Conservation (phyloP, 2,888 invertebrate genomes). For the Glaucopsyche alexis region DNA sequence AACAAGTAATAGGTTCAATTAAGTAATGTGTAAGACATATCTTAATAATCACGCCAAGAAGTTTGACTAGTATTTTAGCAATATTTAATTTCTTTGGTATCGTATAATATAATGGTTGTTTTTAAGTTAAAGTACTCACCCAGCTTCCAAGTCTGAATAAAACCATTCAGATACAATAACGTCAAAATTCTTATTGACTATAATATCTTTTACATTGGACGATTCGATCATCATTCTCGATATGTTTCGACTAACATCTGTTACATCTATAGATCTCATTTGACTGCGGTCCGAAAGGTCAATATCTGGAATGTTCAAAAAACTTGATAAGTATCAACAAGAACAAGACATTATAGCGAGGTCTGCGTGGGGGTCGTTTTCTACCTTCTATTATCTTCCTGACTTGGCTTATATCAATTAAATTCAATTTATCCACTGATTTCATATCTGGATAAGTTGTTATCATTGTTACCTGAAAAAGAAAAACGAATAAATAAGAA, state of each 20-base stretch:
- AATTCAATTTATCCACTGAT: background rate
- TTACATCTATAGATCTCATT: slow-evolving; percentile 38
- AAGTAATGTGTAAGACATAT: too few species aligned
- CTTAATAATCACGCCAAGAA: too few species aligned
- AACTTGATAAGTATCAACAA: too few species aligned
- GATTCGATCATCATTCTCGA: slow-evolving; percentile 40
- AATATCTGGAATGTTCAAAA: background rate
- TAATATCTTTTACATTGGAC: background rate
- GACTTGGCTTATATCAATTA: slow-evolving; percentile 9
- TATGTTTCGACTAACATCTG: slow-evolving; percentile 45
- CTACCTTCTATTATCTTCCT: slow-evolving; percentile 19
- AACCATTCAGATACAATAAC: background rate
- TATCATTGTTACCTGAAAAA: background rate
- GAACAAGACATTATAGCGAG: too few species aligned
- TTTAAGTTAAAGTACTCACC: slow-evolving; percentile 20
- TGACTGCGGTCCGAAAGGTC: slow-evolving; percentile 41
- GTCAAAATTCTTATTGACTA: background rate
- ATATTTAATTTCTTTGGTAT: background rate
- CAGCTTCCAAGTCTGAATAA: slow-evolving; percentile 9
- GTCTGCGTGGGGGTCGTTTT: background rate
- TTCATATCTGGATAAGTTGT: background rate
- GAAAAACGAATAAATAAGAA: too few species aligned
- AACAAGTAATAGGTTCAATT: too few species aligned
- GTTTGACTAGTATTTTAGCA: background rate
- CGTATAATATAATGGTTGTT: too few species aligned